Evolutionary conservation across 2,797 vertebrate species (phyloP).

Genomic region (Gallinago solitaria): DNA sequence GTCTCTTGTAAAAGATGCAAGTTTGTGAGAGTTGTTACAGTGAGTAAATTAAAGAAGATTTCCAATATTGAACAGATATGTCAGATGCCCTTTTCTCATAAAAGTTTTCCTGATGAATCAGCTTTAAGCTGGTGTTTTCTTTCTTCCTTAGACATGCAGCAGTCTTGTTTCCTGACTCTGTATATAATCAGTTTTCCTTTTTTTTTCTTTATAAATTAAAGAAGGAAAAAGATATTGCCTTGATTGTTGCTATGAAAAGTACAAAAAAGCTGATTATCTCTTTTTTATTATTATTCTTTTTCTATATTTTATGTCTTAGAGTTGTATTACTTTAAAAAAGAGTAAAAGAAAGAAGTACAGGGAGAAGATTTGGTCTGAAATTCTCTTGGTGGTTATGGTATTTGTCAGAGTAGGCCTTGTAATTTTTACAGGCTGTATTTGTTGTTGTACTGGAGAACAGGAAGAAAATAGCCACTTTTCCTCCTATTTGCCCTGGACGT

Average conservation of each 20-base stretch:
- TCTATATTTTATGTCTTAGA: neutral
- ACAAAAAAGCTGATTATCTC: neutral
- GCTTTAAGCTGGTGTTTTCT: neutral
- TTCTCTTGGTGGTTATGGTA: neutral
- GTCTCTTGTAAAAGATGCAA: constrained; percentile 62
- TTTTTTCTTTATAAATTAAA: neutral
- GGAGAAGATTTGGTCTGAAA: neutral
- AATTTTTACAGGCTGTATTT: neutral
- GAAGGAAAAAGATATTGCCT: neutral
- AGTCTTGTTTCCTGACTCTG: neutral
- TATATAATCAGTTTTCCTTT: neutral
- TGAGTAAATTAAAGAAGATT: constrained; percentile 61
- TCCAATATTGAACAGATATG: constrained; percentile 62
- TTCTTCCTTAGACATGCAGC: neutral
- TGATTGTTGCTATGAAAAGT: neutral
- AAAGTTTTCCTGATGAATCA: constrained; percentile 26
- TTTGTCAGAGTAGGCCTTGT: neutral
- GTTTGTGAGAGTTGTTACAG: constrained; percentile 35
- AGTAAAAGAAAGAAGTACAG: neutral
- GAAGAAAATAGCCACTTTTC: neutral
- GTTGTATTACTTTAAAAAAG: neutral
- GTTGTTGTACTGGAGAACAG: neutral
- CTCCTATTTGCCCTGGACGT: neutral
- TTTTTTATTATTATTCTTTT: neutral
- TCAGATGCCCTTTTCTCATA: constrained; percentile 40